phyloP scores from a whole-genome alignment of 2,888 invertebrate species.

The Amphipyra tragopoginis region DNA sequence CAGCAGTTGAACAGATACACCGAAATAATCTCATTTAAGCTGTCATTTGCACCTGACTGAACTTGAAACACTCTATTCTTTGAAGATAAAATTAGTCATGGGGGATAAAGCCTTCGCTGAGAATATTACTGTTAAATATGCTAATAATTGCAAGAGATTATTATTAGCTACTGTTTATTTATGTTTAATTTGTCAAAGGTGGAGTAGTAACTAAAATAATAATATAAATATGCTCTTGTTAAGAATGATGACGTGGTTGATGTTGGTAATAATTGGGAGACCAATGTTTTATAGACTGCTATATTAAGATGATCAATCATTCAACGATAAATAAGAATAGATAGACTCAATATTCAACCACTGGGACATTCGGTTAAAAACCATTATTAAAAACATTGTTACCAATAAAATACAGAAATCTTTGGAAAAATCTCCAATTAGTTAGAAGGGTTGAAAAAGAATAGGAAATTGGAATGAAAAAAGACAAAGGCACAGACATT shows the following conservation, averaged over 20 bases:
- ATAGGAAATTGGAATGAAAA: constrained; percentile 17
- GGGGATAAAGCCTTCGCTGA: constrained; percentile 7
- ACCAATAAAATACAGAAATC: constrained; percentile 8
- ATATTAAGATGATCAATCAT: no score
- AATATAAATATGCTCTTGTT: no score
- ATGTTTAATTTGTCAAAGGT: background rate
- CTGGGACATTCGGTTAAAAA: background rate
- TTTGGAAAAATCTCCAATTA: constrained; percentile 6
- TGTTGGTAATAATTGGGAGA: no score
- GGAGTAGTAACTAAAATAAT: no score
- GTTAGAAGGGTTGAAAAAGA: constrained; percentile 9
- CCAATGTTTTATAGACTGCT: no score
- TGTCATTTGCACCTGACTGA: constrained; percentile 60
- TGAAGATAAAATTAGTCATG: constrained; percentile 29
- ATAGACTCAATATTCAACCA: no score
- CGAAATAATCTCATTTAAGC: constrained; percentile 59
- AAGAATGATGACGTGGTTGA: no score
- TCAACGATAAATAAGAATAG: no score
- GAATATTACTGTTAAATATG: constrained; percentile 6
- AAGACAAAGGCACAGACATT: constrained; percentile 20
- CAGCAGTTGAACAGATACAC: constrained; percentile 52
- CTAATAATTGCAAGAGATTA: background rate
- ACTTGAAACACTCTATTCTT: constrained; percentile 36
- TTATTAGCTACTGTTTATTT: background rate
- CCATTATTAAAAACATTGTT: constrained; percentile 22